These are phyloP conservation scores for Amblyteles armatorius DNA, from an alignment of 2,888 invertebrate genomes.

Conservation along the genomic window DNA sequence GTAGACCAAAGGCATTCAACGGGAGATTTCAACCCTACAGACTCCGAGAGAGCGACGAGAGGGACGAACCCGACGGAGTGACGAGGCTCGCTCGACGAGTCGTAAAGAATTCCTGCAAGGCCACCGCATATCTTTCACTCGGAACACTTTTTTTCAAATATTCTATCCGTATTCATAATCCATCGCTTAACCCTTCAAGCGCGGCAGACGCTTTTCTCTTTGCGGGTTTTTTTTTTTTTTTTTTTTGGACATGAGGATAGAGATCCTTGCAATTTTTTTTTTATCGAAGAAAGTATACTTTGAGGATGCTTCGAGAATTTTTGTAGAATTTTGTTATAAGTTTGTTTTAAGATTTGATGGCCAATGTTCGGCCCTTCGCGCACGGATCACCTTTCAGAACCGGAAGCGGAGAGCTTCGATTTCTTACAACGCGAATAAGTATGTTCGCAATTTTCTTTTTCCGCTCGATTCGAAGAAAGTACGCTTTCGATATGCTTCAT, in stretches of 20 bases:
- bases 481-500: not conserved
- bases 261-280: not conserved
- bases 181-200: not conserved
- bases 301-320: no score
- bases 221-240: not conserved
- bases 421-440: no score
- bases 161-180: not conserved
- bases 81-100: constrained; percentile 52
- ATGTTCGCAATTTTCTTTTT: not conserved
- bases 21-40: constrained; percentile 30
- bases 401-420: no score
- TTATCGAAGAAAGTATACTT: not conserved
- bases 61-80: constrained; percentile 59
- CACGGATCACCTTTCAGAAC: no score
- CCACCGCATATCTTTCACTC: constrained; percentile 30
- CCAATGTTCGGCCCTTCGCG: no score
- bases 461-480: not conserved
- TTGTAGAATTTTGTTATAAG: no score
- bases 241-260: not conserved
- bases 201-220: not conserved
- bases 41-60: constrained; percentile 37
- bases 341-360: no score
- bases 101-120: constrained; percentile 49
- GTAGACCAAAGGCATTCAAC: constrained; percentile 36
- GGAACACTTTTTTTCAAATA: not conserved